Evolutionary conservation across 2,113 vertebrate species (phyloP), one percentile per base, ranked within the genome.

Genomic region (Pseudorasbora parva): DNA sequence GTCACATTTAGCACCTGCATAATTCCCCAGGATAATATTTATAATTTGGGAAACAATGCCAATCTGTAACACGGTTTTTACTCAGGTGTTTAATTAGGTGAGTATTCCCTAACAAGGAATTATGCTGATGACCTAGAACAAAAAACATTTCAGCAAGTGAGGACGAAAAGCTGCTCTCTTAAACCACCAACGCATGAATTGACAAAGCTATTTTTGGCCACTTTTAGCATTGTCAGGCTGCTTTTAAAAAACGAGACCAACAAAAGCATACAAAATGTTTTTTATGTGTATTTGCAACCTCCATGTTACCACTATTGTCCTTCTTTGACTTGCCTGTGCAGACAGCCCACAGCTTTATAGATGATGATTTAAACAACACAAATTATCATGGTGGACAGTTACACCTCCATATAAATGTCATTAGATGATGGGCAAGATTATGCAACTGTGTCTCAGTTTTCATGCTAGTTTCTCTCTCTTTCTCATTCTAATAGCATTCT

Each of bases 1-100:
- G 11, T 47, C 27, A 81, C 19, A 81, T 56, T 69, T 81, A 81
- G 79, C 47, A 69, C 78, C 78, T 41, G 45, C 11, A 23, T 41
- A 69, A 79, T 66, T 79, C 78, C 78, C 78, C 1, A 33, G 60
- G 59, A 49, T 49, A 33, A 79, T 64, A 21, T 43, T 14, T 21
- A 77, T 60, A 5, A 45, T 78, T 76, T 76, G 51, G 74, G 49
- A 62, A 21, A 17, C 12, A 43, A 15, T n/a, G 59, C 15, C 64
- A 17, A 41, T 81, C 45, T 69, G 64, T 33, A 81, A 69, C 62
- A 81, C 59, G 3, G 25, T 54, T 51, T 81, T 69, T 54, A 56
- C 64, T 81, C 7, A 37, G 37, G 37, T 37, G 37, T 37, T 37
- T 37, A 81, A 81, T 68, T 68, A 81, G 79, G 64, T 41, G 79